Base-by-base conservation (phyloP, 1,140 invertebrate genomes). In the Musca domestica region DNA sequence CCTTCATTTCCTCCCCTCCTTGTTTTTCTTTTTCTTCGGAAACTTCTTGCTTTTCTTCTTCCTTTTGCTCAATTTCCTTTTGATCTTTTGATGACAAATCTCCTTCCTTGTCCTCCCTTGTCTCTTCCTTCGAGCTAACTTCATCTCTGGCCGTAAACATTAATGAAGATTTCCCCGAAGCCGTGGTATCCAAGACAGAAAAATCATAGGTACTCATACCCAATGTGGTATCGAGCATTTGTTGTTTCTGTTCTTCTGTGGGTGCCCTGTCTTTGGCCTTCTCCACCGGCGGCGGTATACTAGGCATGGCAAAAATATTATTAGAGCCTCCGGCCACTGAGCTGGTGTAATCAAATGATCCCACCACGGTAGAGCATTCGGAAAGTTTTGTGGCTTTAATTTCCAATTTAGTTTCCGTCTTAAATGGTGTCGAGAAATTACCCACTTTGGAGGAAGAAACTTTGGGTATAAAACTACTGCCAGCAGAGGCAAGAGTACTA, bases 191-290 rank as follows among this genome's bases (percentile, higher is more conserved):
- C 0, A 23, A 3, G 6, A 66, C 25, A 6, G 68, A 75, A 14
- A 74, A 63, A 22, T 80, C 78, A 30, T 77, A 80, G 10, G 68
- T 72, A 61, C 76, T 74, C 78, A 80, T 80, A 20, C 70, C 74
- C 54, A 80, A 65, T 2, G 78, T 80, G 10, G 78, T 80, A 65
- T 80, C 74, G 17, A 77, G n/a, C 69, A 77, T 71, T 15, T 71
- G 69, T 0, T 27, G 49, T 2, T 47, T 22, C n/a, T 68, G 73
- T 9, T 67, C 46, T 19, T 48, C 63, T 0, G 51, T 10, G 3
- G 49, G 49, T 22, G 27, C 20, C 6, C 47, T 34, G 2, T 48
- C 67, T 9, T 30, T 20, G 2, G 9, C 0, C 2, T 34, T 20
- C 9, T 19, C 34, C 25, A 20, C 7, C n/a, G 6, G 10, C 3